Evolutionary conservation across 2,888 invertebrate species (phyloP).

Genomic region (Metacarcinus magister): DNA sequence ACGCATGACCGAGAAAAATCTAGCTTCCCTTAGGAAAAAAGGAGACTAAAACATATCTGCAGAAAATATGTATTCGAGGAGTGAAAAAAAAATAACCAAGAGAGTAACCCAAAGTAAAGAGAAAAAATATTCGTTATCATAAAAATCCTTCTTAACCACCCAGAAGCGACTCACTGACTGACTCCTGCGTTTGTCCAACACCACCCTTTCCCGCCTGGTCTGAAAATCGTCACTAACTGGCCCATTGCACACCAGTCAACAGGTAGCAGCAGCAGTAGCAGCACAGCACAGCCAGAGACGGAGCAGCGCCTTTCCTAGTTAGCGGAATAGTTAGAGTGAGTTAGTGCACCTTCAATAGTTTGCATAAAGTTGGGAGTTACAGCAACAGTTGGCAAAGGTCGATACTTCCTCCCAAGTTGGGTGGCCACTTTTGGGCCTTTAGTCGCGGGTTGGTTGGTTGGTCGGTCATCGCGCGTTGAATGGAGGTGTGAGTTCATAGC

Average conservation of each 20-base stretch:
- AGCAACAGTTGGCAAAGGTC: constrained; percentile 48
- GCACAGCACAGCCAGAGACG: not conserved
- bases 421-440: constrained; percentile 36
- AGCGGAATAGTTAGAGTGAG: constrained; percentile 41
- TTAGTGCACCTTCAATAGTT: constrained; percentile 45
- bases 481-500: not conserved
- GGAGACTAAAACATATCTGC: not conserved
- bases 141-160: not conserved
- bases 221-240: not conserved
- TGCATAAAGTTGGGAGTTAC: constrained; percentile 48
- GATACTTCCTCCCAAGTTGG: constrained; percentile 42
- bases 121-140: not conserved
- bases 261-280: not conserved
- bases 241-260: not conserved
- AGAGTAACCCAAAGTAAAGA: not conserved
- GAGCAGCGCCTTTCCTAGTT: constrained; percentile 34
- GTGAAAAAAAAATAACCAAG: not conserved
- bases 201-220: not conserved
- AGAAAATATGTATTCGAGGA: not conserved
- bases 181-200: not conserved
- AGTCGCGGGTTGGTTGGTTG: no score
- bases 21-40: not conserved
- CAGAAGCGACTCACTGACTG: not conserved
- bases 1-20: no score
- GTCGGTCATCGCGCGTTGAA: not conserved